Base-by-base conservation (phyloP, 1,140 invertebrate species). In the Apis cerana region DNA sequence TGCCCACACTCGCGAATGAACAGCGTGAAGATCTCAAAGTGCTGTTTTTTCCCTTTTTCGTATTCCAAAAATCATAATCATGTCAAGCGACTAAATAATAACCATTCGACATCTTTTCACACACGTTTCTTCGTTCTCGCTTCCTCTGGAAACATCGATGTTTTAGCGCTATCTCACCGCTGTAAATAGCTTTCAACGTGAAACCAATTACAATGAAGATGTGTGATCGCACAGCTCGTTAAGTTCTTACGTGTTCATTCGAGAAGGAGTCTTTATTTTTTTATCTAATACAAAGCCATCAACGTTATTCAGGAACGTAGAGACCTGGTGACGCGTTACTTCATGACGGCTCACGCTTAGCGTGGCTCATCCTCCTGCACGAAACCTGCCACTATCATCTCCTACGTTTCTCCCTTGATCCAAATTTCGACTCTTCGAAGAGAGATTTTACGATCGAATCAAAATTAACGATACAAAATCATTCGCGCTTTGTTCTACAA, bases 341-440 rank as follows among this genome's bases (percentile, higher is more conserved):
- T 85, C 65, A 88, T 83, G 78, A 89, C 64, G 54, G 87, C 83
- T 86, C 82, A 82, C 86, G 84, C 79, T 84, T 87, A 85, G 84
- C 90, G 90, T 83, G 83, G 75, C 74, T 76, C 65, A 62, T 89
- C 89, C 86, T 83, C 70, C 77, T 92, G 91, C 91, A 92, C 90
- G 91, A 88, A 64, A 90, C 90, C 91, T 76, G 82, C 87, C 82
- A 84, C 70, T 67, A 83, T 83, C 69, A 43, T 80, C 43, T 88
- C 74, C 80, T 48, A 72, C 23, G 59, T 82, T 78, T 85, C 65
- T 64, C 69, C 75, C 72, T 54, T 59, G 23, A 19, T 75, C 78
- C 80, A 8, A 23, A 21, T 69, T 33, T 67, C 68, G 80, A 75
- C 69, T 76, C 75, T 65, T 88, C 65, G 86, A 75, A 64, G 75